Percentiles rank a stretch among this genome's conserved stretches.
phyloP scores from a whole-genome alignment of 1,140 invertebrate genomes.

The Anastrepha ludens region DNA sequence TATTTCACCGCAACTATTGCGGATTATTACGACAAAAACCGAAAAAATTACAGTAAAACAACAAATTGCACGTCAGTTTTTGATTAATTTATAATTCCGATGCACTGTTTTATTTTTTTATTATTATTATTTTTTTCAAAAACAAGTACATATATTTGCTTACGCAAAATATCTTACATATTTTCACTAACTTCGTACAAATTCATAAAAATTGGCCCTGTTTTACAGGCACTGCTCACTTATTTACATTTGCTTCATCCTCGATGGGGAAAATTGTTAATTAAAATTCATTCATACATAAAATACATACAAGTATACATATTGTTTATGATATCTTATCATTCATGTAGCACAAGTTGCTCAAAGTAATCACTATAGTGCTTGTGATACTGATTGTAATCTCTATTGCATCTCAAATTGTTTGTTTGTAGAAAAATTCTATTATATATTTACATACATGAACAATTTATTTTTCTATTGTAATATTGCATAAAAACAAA shows the following conservation, averaged over 20 bases:
- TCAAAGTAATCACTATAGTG: too few species aligned
- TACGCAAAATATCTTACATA: not conserved
- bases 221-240: not conserved
- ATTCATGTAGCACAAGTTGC: too few species aligned
- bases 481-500: not conserved
- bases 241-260: conserved; percentile 6
- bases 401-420: not conserved
- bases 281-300: not conserved
- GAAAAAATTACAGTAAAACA: not conserved
- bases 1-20: not conserved
- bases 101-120: not conserved
- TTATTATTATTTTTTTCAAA: not conserved
- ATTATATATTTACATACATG: conserved; percentile 32
- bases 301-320: not conserved
- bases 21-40: not conserved
- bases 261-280: not conserved
- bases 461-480: not conserved
- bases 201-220: conserved; percentile 22
- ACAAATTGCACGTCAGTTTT: not conserved
- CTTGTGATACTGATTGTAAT: not conserved
- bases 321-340: not conserved
- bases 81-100: not conserved
- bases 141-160: not conserved
- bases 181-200: not conserved
- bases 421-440: conserved; percentile 8